Conservation (phyloP, 2,113 vertebrate genomes). For the Mellivora capensis region DNA sequence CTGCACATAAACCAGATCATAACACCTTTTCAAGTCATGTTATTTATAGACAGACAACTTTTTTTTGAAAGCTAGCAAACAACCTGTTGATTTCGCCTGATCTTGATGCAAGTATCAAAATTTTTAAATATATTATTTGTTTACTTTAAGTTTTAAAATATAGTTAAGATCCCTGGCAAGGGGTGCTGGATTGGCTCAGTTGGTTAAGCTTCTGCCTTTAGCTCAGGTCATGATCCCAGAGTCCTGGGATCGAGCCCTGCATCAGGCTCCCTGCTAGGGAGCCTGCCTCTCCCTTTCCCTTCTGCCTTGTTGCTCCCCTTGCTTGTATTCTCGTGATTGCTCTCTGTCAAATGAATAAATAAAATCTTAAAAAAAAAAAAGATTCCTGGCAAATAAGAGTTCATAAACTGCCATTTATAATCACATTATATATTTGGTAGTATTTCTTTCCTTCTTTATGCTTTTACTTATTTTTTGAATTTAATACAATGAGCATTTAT, state of each 20-base stretch:
- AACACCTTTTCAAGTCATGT: neutral
- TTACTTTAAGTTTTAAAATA: conserved; percentile 28
- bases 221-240: neutral
- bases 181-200: neutral
- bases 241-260: neutral
- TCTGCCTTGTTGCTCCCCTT: neutral
- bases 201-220: neutral
- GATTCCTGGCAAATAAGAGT: neutral
- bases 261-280: neutral
- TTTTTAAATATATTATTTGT: conserved; percentile 6
- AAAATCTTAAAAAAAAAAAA: neutral
- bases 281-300: neutral
- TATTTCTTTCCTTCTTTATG: conserved; percentile 2
- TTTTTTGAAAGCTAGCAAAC: neutral
- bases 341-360: neutral
- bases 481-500: neutral
- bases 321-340: neutral
- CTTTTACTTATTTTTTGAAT: neutral
- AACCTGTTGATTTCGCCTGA: neutral
- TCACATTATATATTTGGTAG: neutral
- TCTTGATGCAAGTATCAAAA: neutral
- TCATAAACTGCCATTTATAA: conserved; percentile 7
- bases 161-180: neutral
- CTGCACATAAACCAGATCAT: neutral
- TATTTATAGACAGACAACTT: neutral